Percentiles rank a stretch among this genome's conserved stretches.
Conservation (phyloP, 1,140 invertebrate species). For the Lutraria rhynchaena region DNA sequence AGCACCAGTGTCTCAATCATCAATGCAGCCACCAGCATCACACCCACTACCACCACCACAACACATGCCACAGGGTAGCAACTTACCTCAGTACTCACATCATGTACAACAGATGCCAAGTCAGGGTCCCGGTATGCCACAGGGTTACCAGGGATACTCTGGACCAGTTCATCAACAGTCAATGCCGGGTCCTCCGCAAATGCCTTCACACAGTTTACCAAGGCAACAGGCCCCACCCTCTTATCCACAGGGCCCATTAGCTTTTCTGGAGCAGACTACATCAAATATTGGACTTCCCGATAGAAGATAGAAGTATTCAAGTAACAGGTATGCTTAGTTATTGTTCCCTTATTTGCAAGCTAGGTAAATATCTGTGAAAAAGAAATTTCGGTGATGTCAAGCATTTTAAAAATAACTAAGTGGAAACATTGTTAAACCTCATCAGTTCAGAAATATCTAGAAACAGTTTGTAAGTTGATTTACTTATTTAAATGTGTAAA, state of each 20-base stretch:
- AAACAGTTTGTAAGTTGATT: too few species aligned
- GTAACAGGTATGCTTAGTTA: too few species aligned
- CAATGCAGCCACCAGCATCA: slow-evolving; percentile 16
- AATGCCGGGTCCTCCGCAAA: slow-evolving; percentile 15
- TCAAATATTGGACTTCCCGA: slow-evolving; percentile 58
- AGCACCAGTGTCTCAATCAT: neutral
- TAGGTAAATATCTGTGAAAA: too few species aligned
- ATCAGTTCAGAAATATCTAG: too few species aligned
- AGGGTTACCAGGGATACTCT: slow-evolving; percentile 34
- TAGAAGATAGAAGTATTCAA: slow-evolving; percentile 39
- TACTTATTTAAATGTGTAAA: too few species aligned
- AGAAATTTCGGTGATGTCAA: too few species aligned
- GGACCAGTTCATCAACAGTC: slow-evolving; percentile 18
- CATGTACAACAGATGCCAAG: slow-evolving; percentile 19
- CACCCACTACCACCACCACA: slow-evolving; percentile 18
- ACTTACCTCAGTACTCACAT: slow-evolving; percentile 23
- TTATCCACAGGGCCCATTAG: slow-evolving; percentile 56
- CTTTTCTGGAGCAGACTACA: slow-evolving; percentile 53
- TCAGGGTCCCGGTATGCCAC: slow-evolving; percentile 17
- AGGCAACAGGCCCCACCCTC: slow-evolving; percentile 53
- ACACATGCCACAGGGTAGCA: slow-evolving; percentile 6
- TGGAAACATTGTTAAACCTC: too few species aligned
- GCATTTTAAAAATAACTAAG: too few species aligned
- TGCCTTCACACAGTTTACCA: slow-evolving; percentile 21
- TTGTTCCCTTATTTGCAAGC: too few species aligned